Percentiles rank a stretch among this genome's conserved stretches.
These are phyloP conservation scores for Otis tarda DNA, from an alignment of 2,113 vertebrate genomes.

Conservation along the genomic window DNA sequence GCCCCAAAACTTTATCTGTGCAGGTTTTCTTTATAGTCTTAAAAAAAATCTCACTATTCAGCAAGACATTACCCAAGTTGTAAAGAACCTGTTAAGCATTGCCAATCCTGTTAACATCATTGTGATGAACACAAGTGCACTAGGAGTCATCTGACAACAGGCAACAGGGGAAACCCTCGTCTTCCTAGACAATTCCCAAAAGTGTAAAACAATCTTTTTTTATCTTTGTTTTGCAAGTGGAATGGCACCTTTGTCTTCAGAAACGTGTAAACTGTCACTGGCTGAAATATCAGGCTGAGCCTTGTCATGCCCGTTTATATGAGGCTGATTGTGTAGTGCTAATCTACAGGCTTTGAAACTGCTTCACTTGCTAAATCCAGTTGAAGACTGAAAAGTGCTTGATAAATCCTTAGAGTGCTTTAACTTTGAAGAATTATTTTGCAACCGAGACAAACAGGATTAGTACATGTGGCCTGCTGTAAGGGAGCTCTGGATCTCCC, in stretches of 20 bases:
- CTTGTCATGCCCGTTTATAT: not conserved
- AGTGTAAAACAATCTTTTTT: not conserved
- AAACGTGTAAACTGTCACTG: conserved; percentile 37
- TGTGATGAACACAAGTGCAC: not conserved
- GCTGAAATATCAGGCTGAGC: conserved; percentile 19
- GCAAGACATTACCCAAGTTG: not conserved
- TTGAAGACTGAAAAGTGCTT: conserved; percentile 36
- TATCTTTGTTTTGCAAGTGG: conserved; percentile 1
- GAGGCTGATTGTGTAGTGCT: conserved; percentile 31
- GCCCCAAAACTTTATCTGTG: not conserved
- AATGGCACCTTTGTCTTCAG: conserved; percentile 38
- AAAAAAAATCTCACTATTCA: not conserved
- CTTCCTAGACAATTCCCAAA: not conserved
- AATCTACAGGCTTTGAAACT: conserved; percentile 46
- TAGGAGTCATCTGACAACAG: not conserved
- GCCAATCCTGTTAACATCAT: conserved; percentile 22
- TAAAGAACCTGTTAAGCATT: not conserved
- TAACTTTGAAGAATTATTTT: conserved; percentile 31
- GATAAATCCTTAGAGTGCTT: conserved; percentile 30
- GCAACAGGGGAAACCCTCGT: not conserved
- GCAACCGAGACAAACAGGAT: conserved; percentile 27
- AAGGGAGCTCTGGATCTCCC: not conserved
- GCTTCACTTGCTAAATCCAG: conserved; percentile 48
- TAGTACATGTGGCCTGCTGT: not conserved
- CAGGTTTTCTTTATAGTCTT: not conserved